Evolutionary conservation across 2,888 invertebrate genomes (phyloP), one percentile per base, ranked within the genome.

Genomic region (Dusona sp.): DNA sequence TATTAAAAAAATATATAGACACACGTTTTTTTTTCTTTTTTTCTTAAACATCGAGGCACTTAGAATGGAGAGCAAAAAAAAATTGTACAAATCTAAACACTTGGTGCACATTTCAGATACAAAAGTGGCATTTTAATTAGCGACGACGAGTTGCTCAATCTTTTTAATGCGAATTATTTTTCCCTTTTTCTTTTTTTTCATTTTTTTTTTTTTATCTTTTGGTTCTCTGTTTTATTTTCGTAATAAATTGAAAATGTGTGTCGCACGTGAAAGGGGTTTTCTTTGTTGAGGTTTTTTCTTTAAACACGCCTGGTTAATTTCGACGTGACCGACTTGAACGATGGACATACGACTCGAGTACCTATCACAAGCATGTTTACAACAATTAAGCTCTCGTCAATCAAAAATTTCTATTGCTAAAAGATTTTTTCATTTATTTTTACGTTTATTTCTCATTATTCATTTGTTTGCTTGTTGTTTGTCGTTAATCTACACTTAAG

Each of bases 321-420:
- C 65, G 48, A 48, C 64, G 70, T 54, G 57, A 68, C 61, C 64
- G n/a, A 68, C 61, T 29, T 82, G 22, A 57, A 83, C 51, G 51
- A 70, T 75, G 75, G 79, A 79, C 79, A 86, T 38, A 75, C 73
- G 70, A 83, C 79, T 75, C 75, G 83, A 83, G 70, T 85, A 51
- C 42, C 79, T 80, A 54, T 83, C 78, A 79, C 79, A 87, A 89
- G 87, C 88, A 86, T 86, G 86, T 89, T 86, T 87, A 83, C 88
- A 80, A 84, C 80, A 61, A 88, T 87, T 87, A 87, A 88, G 88
- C 85, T 88, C 88, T 87, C 89, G 75, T 83, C 81, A 83, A 88
- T 87, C 82, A 88, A 87, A 87, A 61, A 83, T 84, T 86, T 88
- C 87, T 88, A 86, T 82, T 57, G 79, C 88, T 89, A 89, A 80